Base-by-base conservation (phyloP, 2,797 vertebrate genomes). In the Halcyon badia region DNA sequence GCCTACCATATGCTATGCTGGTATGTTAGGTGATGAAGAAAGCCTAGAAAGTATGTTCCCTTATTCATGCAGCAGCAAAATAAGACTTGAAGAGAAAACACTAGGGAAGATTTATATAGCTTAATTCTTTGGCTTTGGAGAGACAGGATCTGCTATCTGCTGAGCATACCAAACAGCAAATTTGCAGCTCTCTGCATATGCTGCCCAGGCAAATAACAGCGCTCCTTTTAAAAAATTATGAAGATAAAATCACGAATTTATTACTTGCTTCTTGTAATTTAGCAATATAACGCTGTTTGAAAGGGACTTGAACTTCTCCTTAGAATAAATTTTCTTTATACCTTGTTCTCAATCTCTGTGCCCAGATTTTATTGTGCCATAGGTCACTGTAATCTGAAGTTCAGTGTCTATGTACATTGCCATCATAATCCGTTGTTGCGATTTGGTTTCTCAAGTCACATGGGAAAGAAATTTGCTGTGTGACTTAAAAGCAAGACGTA, bases 41-140 rank as follows among this genome's bases (percentile, higher is more conserved):
- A 93, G 83, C 72, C 85, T 94, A 51, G 89, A 82, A 95, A 96
- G 85, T 75, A 73, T 65, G 19, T 82, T 96, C 69, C 80, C 54
- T 72, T 77, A 49, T 81, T 83, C 49, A 11, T 44, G 54, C 42
- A 76, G 87, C 72, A 88, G 87, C 82, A 88, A 61, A 86, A 75
- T 52, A 5, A 11, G 78, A 33, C 58, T 73, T 52, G 35, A 90
- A 56, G 56, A 81, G 69, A 72, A 94, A 70, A 86, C 5, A 5
- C 58, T 52, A 14, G 68, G 65, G 31, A 51, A 41, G 83, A 31
- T 87, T 88, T 79, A 44, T 93, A 62, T 72, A 37, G 71, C 39
- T 91, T 78, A 44, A 41, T 83, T 94, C 83, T 86, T 65, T 81
- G 79, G 51, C 95, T 91, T 60, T 72, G 28, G 54, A 72, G 72